Evolutionary conservation across 2,888 invertebrate species (phyloP).

Genomic region (Aromia moschata): DNA sequence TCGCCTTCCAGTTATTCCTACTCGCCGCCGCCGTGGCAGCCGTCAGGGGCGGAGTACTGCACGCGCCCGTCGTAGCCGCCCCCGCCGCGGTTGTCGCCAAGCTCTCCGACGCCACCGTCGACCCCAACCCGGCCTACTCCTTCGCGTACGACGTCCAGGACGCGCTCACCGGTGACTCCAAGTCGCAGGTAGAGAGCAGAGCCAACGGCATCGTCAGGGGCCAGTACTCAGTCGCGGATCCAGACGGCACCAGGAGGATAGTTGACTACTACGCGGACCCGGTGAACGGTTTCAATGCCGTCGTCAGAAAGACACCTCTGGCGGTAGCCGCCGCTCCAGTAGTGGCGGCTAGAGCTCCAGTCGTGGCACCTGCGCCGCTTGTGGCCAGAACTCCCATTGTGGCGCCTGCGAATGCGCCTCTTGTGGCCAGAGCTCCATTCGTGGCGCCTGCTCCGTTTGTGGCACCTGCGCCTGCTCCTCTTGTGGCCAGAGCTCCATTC

Average conservation of each 20-base stretch:
- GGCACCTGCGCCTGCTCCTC: conserved; percentile 20
- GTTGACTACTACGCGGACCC: conserved; percentile 70
- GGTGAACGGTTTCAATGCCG: conserved; percentile 69
- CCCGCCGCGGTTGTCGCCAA: conserved; percentile 41
- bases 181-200: conserved; percentile 67
- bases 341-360: conserved; percentile 37
- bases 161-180: conserved; percentile 66
- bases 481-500: conserved; percentile 26
- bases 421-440: conserved; percentile 30
- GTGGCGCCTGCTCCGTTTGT: conserved; percentile 38
- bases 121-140: conserved; percentile 68
- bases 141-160: conserved; percentile 68
- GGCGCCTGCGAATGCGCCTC: conserved; percentile 41
- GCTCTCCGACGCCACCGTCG: conserved; percentile 58
- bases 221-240: conserved; percentile 66
- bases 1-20: conserved; percentile 40
- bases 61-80: conserved; percentile 46
- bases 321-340: conserved; percentile 60
- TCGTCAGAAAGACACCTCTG: conserved; percentile 65
- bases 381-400: conserved; percentile 50
- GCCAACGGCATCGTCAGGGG: conserved; percentile 68
- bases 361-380: conserved; percentile 11
- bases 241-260: conserved; percentile 67
- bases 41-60: conserved; percentile 17
- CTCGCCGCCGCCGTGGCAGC: conserved; percentile 43